phyloP scores from a whole-genome alignment of 2,113 vertebrate species.

The Labrus mixtus region DNA sequence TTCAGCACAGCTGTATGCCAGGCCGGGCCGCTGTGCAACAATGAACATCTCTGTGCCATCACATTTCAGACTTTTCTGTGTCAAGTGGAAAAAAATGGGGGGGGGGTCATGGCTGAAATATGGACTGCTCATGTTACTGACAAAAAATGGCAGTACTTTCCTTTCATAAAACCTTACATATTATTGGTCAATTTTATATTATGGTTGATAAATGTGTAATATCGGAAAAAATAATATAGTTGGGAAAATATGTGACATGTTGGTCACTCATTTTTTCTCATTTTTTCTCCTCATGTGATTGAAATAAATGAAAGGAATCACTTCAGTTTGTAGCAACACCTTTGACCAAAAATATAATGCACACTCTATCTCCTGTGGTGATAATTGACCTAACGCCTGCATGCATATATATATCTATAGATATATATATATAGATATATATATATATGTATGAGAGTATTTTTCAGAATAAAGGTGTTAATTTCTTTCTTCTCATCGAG shows the following conservation, averaged over 20 bases:
- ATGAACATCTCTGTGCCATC: conserved; percentile 72
- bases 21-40: conserved; percentile 56
- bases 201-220: too few species aligned
- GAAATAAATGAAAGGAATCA: background rate
- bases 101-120: conserved; percentile 27
- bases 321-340: conserved; percentile 1
- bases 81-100: conserved; percentile 8
- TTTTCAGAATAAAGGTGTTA: conserved; percentile 14
- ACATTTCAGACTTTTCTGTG: conserved; percentile 41
- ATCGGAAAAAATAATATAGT: too few species aligned
- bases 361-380: conserved; percentile 24
- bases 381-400: conserved; percentile 17
- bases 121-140: conserved; percentile 9
- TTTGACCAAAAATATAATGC: conserved; percentile 14
- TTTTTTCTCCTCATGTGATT: too few species aligned
- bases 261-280: too few species aligned
- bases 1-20: conserved; percentile 78
- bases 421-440: too few species aligned
- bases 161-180: too few species aligned
- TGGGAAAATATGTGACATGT: too few species aligned
- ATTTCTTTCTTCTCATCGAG: conserved; percentile 49
- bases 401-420: background rate
- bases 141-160: background rate
- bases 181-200: too few species aligned
- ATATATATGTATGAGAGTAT: background rate